Percentiles rank a stretch among this genome's conserved stretches.
Evolutionary conservation across 2,113 vertebrate species (phyloP).

Genomic region (Microcebus murinus): DNA sequence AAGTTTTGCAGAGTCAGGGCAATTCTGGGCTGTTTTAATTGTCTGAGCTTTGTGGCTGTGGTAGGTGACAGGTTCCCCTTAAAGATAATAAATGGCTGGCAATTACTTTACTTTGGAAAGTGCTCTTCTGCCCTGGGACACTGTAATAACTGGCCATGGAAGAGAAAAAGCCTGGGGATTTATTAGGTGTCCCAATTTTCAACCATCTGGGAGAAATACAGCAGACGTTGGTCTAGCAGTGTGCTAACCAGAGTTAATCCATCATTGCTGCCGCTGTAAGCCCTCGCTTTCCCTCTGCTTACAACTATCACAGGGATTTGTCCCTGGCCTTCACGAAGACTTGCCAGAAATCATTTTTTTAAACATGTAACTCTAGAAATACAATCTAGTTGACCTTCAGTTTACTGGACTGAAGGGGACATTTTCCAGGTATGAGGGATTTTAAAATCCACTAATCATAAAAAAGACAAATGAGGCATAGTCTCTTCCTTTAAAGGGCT

Average conservation of each 20-base stretch:
- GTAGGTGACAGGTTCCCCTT: constrained; percentile 38
- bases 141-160: constrained; percentile 50
- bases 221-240: background rate
- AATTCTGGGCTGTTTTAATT: constrained; percentile 36
- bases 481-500: constrained; percentile 2
- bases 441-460: constrained; percentile 23
- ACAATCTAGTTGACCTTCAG: constrained; percentile 61
- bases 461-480: constrained; percentile 24
- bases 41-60: constrained; percentile 2
- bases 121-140: constrained; percentile 52
- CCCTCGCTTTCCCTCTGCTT: background rate
- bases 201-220: constrained; percentile 62
- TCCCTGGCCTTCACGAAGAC: constrained; percentile 22
- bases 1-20: constrained; percentile 48
- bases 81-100: constrained; percentile 67
- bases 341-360: constrained; percentile 44
- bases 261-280: constrained; percentile 13
- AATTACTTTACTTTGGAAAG: constrained; percentile 69
- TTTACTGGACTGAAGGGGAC: background rate
- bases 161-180: constrained; percentile 63
- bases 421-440: constrained; percentile 4
- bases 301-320: background rate
- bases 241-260: constrained; percentile 63
- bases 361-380: constrained; percentile 43
- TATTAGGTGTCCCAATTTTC: constrained; percentile 74